phyloP scores from a whole-genome alignment of 1,140 invertebrate genomes.

The Aleiodes sp. region DNA sequence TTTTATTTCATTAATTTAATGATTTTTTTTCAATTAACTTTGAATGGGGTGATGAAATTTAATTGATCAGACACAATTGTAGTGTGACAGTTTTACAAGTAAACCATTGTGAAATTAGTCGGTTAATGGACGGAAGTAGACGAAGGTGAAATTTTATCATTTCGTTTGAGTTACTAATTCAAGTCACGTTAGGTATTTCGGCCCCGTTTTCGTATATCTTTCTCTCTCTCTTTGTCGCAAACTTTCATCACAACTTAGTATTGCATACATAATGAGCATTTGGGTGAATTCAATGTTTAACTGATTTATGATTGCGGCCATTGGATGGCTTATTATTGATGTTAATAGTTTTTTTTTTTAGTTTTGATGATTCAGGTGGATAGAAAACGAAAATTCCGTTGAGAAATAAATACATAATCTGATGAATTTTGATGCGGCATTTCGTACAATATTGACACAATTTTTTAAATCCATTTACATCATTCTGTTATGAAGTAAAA shows the following conservation, averaged over 20 bases:
- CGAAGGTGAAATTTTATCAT: slow-evolving; percentile 24
- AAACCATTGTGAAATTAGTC: neutral
- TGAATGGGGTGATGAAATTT: too few species aligned
- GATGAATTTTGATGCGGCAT: too few species aligned
- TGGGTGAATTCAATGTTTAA: neutral
- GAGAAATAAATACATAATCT: too few species aligned
- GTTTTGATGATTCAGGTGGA: too few species aligned
- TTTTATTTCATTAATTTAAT: neutral
- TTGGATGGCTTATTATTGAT: neutral
- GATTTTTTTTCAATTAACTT: neutral
- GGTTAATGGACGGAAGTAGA: slow-evolving; percentile 18
- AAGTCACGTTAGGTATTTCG: slow-evolving; percentile 1
- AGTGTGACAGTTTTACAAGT: neutral
- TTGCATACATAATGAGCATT: neutral
- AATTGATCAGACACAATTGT: neutral
- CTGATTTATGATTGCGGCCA: neutral
- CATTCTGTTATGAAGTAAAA: too few species aligned
- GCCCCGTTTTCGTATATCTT: neutral
- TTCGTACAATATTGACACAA: too few species aligned
- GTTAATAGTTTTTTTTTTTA: slow-evolving; percentile 1
- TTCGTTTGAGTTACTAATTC: neutral
- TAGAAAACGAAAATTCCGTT: too few species aligned
- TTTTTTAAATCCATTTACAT: too few species aligned
- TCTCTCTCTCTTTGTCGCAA: too few species aligned
- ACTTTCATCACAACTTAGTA: slow-evolving; percentile 4